Percentiles rank a stretch among this genome's conserved stretches.
These are phyloP conservation scores for Nasonia vitripennis DNA, from an alignment of 1,140 invertebrate genomes.

Conservation along the genomic window DNA sequence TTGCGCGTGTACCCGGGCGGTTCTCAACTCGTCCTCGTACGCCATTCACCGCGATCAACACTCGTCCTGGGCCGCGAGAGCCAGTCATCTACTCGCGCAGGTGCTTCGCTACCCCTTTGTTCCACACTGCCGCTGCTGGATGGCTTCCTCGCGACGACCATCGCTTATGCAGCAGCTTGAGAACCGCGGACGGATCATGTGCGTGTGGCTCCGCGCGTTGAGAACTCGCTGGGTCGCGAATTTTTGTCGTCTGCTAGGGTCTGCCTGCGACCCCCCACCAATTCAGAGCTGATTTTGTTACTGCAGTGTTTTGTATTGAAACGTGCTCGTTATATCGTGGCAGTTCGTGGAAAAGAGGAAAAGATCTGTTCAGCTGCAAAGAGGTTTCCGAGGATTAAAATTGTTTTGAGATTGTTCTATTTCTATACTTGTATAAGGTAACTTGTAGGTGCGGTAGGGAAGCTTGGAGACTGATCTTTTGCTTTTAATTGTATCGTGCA, in stretches of 20 bases:
- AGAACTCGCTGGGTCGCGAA: constrained; percentile 51
- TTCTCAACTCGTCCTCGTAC: constrained; percentile 15
- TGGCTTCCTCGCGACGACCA: constrained; percentile 56
- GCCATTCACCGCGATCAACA: neutral
- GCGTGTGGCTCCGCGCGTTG: constrained; percentile 53
- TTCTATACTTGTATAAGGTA: too few species aligned
- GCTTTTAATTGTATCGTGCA: too few species aligned
- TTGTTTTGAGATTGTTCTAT: too few species aligned
- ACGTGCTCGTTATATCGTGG: too few species aligned
- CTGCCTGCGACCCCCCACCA: too few species aligned
- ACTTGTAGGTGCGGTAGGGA: too few species aligned
- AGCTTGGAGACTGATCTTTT: too few species aligned
- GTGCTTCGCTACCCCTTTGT: constrained; percentile 46
- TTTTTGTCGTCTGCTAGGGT: neutral
- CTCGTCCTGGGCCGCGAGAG: neutral
- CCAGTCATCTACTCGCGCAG: constrained; percentile 26
- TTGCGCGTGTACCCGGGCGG: constrained; percentile 4
- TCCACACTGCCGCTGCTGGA: constrained; percentile 49
- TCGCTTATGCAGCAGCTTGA: constrained; percentile 52
- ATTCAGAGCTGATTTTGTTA: too few species aligned
- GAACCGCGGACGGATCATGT: constrained; percentile 31
- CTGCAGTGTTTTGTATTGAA: too few species aligned
- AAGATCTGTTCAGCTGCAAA: too few species aligned
- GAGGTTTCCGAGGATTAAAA: too few species aligned
- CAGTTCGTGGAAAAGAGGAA: too few species aligned